Evolutionary conservation across 1,140 invertebrate genomes (phyloP).

Genomic region (Zaprionus tsacasi): DNA sequence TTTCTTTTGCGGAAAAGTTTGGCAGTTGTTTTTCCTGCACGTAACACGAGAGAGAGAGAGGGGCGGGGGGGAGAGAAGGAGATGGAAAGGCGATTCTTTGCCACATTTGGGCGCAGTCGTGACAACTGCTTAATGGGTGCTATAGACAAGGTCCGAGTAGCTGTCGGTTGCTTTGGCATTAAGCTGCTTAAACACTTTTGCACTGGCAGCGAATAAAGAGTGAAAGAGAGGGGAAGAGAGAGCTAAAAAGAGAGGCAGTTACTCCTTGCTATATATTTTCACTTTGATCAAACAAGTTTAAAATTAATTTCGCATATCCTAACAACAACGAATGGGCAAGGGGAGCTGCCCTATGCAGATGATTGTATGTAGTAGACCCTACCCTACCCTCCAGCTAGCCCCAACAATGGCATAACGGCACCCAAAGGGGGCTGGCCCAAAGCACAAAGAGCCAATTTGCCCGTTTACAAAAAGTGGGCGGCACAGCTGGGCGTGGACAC

Average conservation of each 20-base stretch:
- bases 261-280: background rate
- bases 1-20: slow-evolving; percentile 38
- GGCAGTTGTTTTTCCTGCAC: slow-evolving; percentile 37
- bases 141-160: background rate
- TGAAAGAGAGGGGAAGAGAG: background rate
- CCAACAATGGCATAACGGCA: slow-evolving; percentile 38
- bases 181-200: slow-evolving; percentile 48
- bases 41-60: slow-evolving; percentile 38
- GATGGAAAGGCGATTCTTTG: background rate
- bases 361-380: background rate
- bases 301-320: slow-evolving; percentile 16
- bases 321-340: background rate
- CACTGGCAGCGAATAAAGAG: background rate
- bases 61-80: background rate
- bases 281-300: slow-evolving; percentile 18
- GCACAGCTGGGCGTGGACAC: background rate
- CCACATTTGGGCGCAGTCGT: slow-evolving; percentile 19
- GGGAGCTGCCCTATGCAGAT: too few relatives aligned
- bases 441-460: slow-evolving; percentile 65
- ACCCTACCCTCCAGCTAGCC: background rate
- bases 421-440: slow-evolving; percentile 56
- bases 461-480: slow-evolving; percentile 33
- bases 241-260: too few relatives aligned
- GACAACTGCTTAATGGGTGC: slow-evolving; percentile 40
- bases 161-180: slow-evolving; percentile 6